Base-by-base conservation (phyloP, 2,888 invertebrate species). In the Ophioninae sp. region DNA sequence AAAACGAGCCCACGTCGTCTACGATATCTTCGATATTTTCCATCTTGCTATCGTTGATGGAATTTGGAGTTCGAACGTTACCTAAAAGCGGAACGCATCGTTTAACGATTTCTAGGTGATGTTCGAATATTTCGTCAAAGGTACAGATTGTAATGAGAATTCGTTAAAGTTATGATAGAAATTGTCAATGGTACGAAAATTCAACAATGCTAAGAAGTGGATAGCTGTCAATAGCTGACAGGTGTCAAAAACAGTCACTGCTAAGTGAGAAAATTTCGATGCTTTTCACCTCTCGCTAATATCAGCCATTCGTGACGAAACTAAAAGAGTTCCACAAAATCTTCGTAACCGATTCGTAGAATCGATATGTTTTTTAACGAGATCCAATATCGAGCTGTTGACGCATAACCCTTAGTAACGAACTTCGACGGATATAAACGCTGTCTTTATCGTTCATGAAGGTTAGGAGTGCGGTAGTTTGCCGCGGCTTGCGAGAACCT, bases 1-100 rank as follows among this genome's bases (percentile, higher is more conserved):
- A 89, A 56, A 89, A 90, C 61, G 86, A 68, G 51, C 58, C 72
- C 6, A 76, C 58, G 0, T 78, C 58, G 20, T 37, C 58, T n/a
- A 51, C 69, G 13, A 71, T 30, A 13, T 67, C 69, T n/a, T 68
- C 59, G 5, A 10, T 65, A 44, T 37, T 22, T 64, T 23, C 64
- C 51, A 58, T 65, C 8, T 41, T 64, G 51, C 17, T 23, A 51
- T 59, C 22, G 7, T 20, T 37, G 7, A 39, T 67, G 7, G 0
- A 67, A 64, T 63, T 63, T 37, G 22, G 22, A 59, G 59, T 59
- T 17, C 59, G 59, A 59, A 59, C 22, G 22, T 6, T 22, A 22
- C 22, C 59, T 51, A 17, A 51, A 51, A 51, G 23, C 23, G 6
- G 23, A 63, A 20, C 59, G 22, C 20, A 22, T 0, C 1, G 63